These are phyloP conservation scores for Megaceryle torquata DNA, from an alignment of 2,113 vertebrate species.

Conservation along the genomic window DNA sequence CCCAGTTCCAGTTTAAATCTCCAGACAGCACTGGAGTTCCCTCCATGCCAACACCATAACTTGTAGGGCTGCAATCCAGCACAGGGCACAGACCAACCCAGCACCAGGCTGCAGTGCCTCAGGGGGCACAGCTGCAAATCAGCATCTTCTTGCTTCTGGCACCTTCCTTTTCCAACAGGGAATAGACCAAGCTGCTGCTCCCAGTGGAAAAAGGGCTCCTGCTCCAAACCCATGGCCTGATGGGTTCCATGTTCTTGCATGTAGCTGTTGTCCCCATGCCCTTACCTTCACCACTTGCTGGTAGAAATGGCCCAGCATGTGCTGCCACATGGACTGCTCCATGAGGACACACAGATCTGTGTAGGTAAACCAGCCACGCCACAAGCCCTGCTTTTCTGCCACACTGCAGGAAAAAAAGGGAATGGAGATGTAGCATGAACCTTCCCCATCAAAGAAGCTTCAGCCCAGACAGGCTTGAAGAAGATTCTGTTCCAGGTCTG, in stretches of 20 bases:
- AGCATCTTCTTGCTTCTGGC: background rate
- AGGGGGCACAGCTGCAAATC: background rate
- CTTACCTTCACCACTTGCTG: slow-evolving; percentile 90
- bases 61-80: fast-evolving
- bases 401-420: slow-evolving; percentile 70
- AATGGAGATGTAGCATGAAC: fast-evolving
- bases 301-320: slow-evolving; percentile 83
- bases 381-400: slow-evolving; percentile 88
- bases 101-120: background rate
- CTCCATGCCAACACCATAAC: background rate
- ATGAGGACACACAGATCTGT: slow-evolving; percentile 94
- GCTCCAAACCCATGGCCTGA: background rate
- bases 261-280: background rate
- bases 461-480: background rate
- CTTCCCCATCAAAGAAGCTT: background rate
- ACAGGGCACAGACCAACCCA: background rate
- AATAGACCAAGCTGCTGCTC: background rate
- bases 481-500: background rate
- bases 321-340: slow-evolving; percentile 88
- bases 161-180: background rate
- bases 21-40: background rate
- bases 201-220: background rate
- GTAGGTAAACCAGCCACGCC: slow-evolving; percentile 96
- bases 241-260: background rate
- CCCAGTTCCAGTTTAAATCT: background rate